Conservation (phyloP, 2,797 vertebrate genomes). For the Kryptopterus vitreolus region DNA sequence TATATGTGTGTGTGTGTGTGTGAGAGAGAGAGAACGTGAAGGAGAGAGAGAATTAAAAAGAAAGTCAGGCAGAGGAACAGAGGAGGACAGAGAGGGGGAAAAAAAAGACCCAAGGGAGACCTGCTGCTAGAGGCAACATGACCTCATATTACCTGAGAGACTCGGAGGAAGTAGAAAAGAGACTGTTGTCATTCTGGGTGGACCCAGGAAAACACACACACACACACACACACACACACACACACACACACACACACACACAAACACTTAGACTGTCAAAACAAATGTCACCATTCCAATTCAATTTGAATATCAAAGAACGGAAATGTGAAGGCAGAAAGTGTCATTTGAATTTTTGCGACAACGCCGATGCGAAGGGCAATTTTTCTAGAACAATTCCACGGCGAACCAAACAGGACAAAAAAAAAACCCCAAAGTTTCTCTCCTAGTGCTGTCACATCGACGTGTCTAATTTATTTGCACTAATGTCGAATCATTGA, state of each 20-base stretch:
- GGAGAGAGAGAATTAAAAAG: slow-evolving; percentile 30
- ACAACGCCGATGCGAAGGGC: not conserved
- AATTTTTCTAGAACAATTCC: slow-evolving; percentile 30
- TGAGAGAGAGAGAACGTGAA: not conserved
- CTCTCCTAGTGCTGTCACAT: not conserved
- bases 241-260: slow-evolving; percentile 20
- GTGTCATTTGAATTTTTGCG: slow-evolving; percentile 26
- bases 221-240: slow-evolving; percentile 30
- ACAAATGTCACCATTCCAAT: slow-evolving; percentile 40
- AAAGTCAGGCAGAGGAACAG: slow-evolving; percentile 28
- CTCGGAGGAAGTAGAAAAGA: slow-evolving; percentile 48
- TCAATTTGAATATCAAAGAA: slow-evolving; percentile 43
- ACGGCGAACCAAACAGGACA: not conserved
- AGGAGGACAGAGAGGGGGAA: slow-evolving; percentile 26
- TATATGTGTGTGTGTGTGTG: no score
- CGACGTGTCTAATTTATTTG: not conserved
- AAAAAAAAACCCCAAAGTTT: not conserved
- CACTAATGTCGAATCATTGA: not conserved
- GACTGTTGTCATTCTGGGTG: slow-evolving; percentile 50
- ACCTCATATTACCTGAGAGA: slow-evolving; percentile 59
- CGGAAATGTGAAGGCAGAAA: slow-evolving; percentile 17
- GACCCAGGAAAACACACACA: slow-evolving; percentile 26
- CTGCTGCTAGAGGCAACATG: slow-evolving; percentile 56
- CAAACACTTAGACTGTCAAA: slow-evolving; percentile 26
- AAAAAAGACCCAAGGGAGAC: slow-evolving; percentile 52